These are phyloP conservation scores for Paradoxurus hermaphroditus DNA, from an alignment of 2,113 vertebrate genomes.

Conservation along the genomic window DNA sequence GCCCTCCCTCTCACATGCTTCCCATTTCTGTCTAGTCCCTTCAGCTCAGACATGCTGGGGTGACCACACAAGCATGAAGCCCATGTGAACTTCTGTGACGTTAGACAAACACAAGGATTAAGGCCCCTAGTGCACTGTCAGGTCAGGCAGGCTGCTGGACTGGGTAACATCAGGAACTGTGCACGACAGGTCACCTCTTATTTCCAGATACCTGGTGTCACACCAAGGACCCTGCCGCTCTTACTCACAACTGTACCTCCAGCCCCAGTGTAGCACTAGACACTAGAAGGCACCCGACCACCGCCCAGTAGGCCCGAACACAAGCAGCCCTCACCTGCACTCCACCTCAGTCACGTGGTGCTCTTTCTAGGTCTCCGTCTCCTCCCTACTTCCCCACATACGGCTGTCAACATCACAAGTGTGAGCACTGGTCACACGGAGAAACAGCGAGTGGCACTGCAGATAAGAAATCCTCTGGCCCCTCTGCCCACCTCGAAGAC, in stretches of 20 bases:
- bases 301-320: neutral
- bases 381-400: neutral
- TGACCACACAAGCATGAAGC: neutral
- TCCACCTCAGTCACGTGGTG: neutral
- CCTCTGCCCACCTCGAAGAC: neutral
- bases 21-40: neutral
- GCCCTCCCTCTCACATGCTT: neutral
- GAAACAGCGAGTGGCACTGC: accelerated
- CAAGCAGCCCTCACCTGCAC: neutral
- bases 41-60: neutral
- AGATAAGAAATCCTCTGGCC: neutral
- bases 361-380: neutral
- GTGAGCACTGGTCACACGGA: too few species aligned
- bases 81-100: neutral
- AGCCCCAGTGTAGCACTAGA: neutral
- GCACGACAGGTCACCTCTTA: neutral
- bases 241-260: neutral
- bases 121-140: neutral
- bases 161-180: accelerated
- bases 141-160: neutral
- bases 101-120: accelerated
- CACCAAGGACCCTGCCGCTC: neutral
- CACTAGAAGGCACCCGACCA: too few species aligned
- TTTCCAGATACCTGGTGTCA: neutral
- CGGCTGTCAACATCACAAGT: accelerated